Conservation (phyloP, 2,113 vertebrate species). For the Epinephelus moara region DNA sequence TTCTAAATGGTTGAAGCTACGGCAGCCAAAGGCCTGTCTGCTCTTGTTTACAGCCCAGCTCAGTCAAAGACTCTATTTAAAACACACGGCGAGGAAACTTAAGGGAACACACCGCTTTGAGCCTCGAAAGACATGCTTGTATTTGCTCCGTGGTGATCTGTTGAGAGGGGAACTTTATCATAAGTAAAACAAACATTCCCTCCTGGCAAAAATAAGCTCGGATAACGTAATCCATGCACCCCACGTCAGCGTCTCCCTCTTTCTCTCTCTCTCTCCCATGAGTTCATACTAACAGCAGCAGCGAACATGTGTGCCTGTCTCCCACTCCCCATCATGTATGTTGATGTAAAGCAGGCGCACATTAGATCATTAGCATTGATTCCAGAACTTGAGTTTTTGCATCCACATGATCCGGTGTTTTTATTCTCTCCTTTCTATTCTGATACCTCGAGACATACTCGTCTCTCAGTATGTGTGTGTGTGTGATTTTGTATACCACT, state of each 20-base stretch:
- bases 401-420: not conserved
- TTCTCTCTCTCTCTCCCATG: constrained; percentile 2
- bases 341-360: constrained; percentile 51
- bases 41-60: constrained; percentile 76
- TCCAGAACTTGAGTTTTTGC: constrained; percentile 25
- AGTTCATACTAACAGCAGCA: constrained; percentile 47
- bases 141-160: constrained; percentile 52
- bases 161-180: constrained; percentile 64
- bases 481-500: constrained; percentile 24
- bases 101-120: constrained; percentile 65
- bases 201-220: constrained; percentile 54
- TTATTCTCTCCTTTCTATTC: not conserved
- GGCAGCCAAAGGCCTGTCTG: constrained; percentile 68
- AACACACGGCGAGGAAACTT: constrained; percentile 72
- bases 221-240: constrained; percentile 60
- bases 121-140: constrained; percentile 45
- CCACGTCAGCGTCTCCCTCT: not conserved
- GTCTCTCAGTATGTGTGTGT: not conserved
- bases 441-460: too few relatives aligned
- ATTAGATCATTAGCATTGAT: constrained; percentile 54
- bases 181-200: constrained; percentile 72
- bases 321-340: constrained; percentile 7
- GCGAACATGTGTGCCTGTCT: constrained; percentile 33
- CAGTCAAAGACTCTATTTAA: constrained; percentile 83
- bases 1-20: constrained; percentile 31